A percentile compares a stretch with the other conserved stretches of the same genome.
phyloP scores from a whole-genome alignment of 2,888 invertebrate species.

The Nasonia oneida region DNA sequence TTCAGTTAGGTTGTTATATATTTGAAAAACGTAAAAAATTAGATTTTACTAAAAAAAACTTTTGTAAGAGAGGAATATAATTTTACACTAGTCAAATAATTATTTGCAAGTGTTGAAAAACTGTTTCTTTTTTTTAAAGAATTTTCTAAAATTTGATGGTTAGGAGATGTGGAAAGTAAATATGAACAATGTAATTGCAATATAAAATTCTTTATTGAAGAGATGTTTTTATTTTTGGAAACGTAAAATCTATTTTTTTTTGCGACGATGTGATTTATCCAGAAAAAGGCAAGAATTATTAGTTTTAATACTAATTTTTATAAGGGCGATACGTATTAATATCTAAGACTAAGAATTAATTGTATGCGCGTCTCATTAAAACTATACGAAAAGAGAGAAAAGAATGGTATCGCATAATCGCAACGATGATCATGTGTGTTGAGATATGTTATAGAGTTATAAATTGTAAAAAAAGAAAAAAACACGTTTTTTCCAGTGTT shows the following conservation, averaged over 20 bases:
- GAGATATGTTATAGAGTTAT: conserved; percentile 15
- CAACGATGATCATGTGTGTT: conserved; percentile 33
- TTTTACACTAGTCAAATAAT: too few species aligned
- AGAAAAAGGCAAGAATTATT: conserved; percentile 51
- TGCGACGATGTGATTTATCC: neutral
- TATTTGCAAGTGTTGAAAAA: too few species aligned
- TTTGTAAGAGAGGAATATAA: too few species aligned
- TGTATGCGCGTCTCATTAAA: conserved; percentile 50
- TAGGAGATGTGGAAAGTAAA: conserved; percentile 25
- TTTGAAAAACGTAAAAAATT: too few species aligned
- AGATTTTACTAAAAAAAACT: too few species aligned
- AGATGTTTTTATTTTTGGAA: conserved; percentile 48
- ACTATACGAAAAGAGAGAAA: conserved; percentile 35
- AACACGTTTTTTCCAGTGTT: conserved; percentile 40
- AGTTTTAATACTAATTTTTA: conserved; percentile 55
- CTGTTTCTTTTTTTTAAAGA: too few species aligned
- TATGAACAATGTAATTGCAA: conserved; percentile 48
- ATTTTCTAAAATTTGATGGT: neutral
- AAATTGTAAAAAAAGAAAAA: conserved; percentile 20
- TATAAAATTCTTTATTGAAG: conserved; percentile 62
- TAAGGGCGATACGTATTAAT: conserved; percentile 45
- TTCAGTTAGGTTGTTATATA: neutral
- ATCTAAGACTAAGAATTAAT: conserved; percentile 53
- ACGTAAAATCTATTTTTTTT: conserved; percentile 41
- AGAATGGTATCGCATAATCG: conserved; percentile 41